Evolutionary conservation across 2,113 vertebrate genomes (phyloP), one percentile per base, ranked within the genome.

Genomic region (Labrus mixtus): DNA sequence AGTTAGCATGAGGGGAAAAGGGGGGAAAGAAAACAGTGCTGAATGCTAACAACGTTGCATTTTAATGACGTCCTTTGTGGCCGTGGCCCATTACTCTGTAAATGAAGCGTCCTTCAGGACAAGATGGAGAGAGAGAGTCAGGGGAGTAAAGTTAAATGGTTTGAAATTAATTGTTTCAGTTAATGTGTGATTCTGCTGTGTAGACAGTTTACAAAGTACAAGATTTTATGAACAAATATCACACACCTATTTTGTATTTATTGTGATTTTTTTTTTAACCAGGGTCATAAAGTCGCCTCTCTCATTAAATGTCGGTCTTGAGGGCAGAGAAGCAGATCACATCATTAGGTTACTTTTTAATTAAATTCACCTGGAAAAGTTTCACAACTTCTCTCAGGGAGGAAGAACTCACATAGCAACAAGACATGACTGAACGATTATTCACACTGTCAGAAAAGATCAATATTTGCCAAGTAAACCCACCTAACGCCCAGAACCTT

Each of bases 1-100:
- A 51, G 16, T 54, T 66, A 56, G 68, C 48, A 51, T 17, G 39
- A 70, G 45, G 63, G 72, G 43, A 33, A 6, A 19, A 22, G 39
- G 67, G 45, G 63, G 72, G 43, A 33, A 6, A 19, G 25, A 53
- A 29, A 75, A 53, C 11, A 12, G 29, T 13, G 53, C 46, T 39
- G 64, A 74, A 83, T 73, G 69, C 43, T 66, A 74, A 55, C 6
- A 12, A 57, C 59, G 37, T 43, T 65, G 62, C n/a, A 61, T 29
- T 65, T 68, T 66, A 81, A 81, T 81, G 61, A 70, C 23, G 54
- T 68, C 43, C 37, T 20, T 50, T 37, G 60, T 57, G 73, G 11
- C 74, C 29, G 15, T 51, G 45, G 50, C 13, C 23, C 19, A 46
- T 79, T 64, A 69, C 41, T 63, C 41, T 77, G 16, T 23, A 71